Conservation (phyloP, 2,888 invertebrate species). For the Drosophila subsilvestris region DNA sequence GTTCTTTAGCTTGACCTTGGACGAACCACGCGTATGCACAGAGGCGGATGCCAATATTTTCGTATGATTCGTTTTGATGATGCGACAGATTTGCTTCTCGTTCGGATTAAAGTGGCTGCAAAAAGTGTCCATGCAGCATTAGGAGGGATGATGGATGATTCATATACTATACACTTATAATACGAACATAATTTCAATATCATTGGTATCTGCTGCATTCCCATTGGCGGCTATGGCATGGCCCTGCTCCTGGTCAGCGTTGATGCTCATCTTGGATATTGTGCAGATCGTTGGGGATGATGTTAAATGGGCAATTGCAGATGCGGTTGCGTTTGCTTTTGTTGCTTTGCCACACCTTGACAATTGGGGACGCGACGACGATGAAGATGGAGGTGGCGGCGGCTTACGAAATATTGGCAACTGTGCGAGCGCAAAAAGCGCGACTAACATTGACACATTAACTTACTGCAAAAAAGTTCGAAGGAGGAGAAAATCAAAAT, state of each 20-base stretch:
- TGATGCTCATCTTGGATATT: conserved; percentile 60
- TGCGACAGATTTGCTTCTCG: conserved; percentile 81
- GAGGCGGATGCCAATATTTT: conserved; percentile 89
- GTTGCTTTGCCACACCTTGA: conserved; percentile 74
- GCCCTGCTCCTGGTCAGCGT: conserved; percentile 55
- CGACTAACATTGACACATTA: conserved; percentile 80
- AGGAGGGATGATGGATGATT: too few relatives aligned
- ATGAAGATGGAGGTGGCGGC: conserved; percentile 35
- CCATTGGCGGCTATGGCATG: conserved; percentile 49
- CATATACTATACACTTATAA: not conserved
- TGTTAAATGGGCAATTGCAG: conserved; percentile 7
- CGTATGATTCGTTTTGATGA: conserved; percentile 85
- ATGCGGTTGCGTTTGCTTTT: conserved; percentile 17
- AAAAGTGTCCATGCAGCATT: not conserved
- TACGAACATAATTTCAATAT: conserved; percentile 65
- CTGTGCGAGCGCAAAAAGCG: conserved; percentile 76
- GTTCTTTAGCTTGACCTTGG: conserved; percentile 94
- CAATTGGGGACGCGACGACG: conserved; percentile 29
- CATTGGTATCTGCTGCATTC: conserved; percentile 50
- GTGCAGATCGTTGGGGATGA: conserved; percentile 29
- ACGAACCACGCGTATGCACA: conserved; percentile 91
- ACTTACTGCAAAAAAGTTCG: conserved; percentile 47
- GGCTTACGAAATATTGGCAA: conserved; percentile 69
- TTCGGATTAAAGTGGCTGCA: conserved; percentile 78
- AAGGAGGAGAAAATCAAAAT: conserved; percentile 25